Conservation (phyloP, 1,140 invertebrate species). For the Scaptomyza montana region DNA sequence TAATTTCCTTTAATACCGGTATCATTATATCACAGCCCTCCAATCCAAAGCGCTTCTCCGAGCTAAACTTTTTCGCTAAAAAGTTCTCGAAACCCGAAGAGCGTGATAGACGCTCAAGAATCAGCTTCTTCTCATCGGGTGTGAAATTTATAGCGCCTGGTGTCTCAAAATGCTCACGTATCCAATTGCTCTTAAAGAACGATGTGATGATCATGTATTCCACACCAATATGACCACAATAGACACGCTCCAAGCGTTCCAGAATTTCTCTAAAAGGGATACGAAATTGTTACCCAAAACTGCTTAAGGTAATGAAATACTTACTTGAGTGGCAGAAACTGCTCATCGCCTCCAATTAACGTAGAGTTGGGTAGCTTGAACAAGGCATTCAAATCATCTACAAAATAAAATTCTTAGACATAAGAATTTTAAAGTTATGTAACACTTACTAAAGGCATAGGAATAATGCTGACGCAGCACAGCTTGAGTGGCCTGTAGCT, state of each 20-base stretch:
- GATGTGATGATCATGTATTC: constrained; percentile 96
- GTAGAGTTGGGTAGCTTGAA: constrained; percentile 69
- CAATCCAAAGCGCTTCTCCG: constrained; percentile 96
- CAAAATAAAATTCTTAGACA: neutral
- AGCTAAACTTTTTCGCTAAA: constrained; percentile 93
- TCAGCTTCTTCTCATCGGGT: constrained; percentile 51
- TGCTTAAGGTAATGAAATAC: neutral
- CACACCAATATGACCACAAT: constrained; percentile 89
- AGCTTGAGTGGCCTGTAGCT: constrained; percentile 83
- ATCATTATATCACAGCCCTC: constrained; percentile 97
- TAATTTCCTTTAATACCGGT: constrained; percentile 93
- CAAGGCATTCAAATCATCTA: constrained; percentile 63
- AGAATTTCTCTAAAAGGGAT: constrained; percentile 88
- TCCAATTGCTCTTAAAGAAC: constrained; percentile 91
- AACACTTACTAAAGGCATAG: constrained; percentile 59
- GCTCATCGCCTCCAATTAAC: constrained; percentile 59
- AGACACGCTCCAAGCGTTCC: constrained; percentile 88
- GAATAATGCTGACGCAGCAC: constrained; percentile 66
- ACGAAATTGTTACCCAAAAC: too few species aligned
- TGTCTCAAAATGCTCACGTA: constrained; percentile 91
- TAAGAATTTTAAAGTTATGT: neutral
- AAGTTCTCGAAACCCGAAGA: constrained; percentile 90
- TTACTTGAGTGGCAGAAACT: constrained; percentile 60
- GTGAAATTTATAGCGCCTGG: constrained; percentile 84
- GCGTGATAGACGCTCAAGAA: constrained; percentile 58